Percentiles rank a stretch among this genome's conserved stretches.
Evolutionary conservation across 2,797 vertebrate species (phyloP).

Genomic region (Phrynocephalus forsythii): DNA sequence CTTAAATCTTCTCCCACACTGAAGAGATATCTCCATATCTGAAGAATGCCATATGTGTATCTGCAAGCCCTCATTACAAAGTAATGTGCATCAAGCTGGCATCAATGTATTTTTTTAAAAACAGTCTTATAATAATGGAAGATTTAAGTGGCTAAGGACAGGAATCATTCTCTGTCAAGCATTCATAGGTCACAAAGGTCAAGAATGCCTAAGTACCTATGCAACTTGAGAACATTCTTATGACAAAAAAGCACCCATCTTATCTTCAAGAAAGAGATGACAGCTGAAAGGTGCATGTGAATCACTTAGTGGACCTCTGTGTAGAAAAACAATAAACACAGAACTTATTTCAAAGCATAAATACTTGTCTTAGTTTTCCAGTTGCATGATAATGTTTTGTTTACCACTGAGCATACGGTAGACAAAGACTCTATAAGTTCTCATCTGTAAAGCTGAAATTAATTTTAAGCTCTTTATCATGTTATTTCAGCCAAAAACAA

Average conservation of each 20-base stretch:
- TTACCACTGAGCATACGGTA: not conserved
- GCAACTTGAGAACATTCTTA: not conserved
- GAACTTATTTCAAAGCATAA: not conserved
- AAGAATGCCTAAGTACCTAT: conserved; percentile 10
- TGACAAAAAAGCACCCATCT: conserved; percentile 7
- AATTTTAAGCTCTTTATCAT: not conserved
- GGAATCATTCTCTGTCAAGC: fast-evolving
- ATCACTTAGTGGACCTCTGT: not conserved
- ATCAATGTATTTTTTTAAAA: not conserved
- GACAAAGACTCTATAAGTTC: no score
- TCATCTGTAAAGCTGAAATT: not conserved
- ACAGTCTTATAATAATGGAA: conserved; percentile 17
- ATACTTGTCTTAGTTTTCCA: not conserved
- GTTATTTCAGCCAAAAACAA: not conserved
- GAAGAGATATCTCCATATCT: not conserved
- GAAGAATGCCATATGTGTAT: not conserved
- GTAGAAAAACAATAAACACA: conserved; percentile 14
- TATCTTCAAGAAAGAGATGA: conserved; percentile 2
- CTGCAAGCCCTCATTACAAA: not conserved
- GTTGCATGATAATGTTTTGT: not conserved
- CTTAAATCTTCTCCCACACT: not conserved
- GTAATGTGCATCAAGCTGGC: not conserved
- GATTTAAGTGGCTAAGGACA: not conserved
- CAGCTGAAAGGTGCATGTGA: not conserved
- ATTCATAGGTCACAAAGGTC: conserved; percentile 26